Evolutionary conservation across 2,888 invertebrate genomes (phyloP).

Genomic region (Galerucella calmariensis): DNA sequence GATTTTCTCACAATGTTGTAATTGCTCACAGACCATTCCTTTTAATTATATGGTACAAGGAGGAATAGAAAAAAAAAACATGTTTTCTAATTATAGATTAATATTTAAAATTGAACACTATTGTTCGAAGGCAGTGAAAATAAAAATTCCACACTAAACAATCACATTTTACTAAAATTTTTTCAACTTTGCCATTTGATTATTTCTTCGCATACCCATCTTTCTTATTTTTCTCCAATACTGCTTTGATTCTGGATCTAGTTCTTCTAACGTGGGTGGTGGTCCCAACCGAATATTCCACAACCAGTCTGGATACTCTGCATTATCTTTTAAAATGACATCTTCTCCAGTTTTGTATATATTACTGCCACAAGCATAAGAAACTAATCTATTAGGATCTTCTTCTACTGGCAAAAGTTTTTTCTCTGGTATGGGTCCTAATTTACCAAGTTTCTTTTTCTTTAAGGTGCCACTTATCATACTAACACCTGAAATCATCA

Average conservation of each 20-base stretch:
- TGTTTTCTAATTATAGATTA: too few relatives aligned
- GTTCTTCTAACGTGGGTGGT: conserved; percentile 74
- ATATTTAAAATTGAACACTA: too few relatives aligned
- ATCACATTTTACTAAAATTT: conserved; percentile 67
- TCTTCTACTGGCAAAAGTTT: conserved; percentile 84
- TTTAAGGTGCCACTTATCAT: conserved; percentile 66
- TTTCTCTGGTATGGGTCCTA: conserved; percentile 75
- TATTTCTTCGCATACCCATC: conserved; percentile 73
- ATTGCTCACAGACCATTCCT: too few relatives aligned
- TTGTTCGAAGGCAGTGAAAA: too few relatives aligned
- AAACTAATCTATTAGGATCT: conserved; percentile 80
- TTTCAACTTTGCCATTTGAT: conserved; percentile 70
- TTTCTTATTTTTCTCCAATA: conserved; percentile 85
- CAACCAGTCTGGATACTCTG: conserved; percentile 93
- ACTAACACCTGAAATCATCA: conserved; percentile 56
- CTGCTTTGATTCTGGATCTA: conserved; percentile 81
- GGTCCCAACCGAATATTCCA: conserved; percentile 79
- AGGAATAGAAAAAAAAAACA: too few relatives aligned
- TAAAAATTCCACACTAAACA: too few relatives aligned
- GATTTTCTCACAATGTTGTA: too few relatives aligned
- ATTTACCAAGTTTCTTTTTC: conserved; percentile 73
- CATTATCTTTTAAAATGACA: conserved; percentile 78
- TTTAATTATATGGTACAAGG: too few relatives aligned
- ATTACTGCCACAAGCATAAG: conserved; percentile 87
- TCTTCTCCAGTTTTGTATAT: conserved; percentile 84